Percentiles rank a stretch among this genome's conserved stretches.
phyloP scores from a whole-genome alignment of 2,113 vertebrate genomes.

The Lophura nycthemera region DNA sequence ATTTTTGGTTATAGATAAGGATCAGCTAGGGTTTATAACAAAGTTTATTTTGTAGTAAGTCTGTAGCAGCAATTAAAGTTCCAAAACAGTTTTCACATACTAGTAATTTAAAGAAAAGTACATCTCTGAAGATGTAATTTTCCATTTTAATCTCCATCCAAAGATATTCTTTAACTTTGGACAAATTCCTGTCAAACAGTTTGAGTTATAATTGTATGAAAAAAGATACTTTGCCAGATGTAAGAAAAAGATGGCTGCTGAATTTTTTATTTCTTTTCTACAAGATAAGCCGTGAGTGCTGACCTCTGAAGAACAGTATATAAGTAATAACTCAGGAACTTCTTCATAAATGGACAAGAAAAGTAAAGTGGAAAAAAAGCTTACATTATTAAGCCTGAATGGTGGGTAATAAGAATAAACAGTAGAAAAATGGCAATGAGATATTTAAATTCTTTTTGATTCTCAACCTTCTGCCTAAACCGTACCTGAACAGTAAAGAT shows the following conservation, averaged over 20 bases:
- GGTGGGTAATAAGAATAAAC: neutral
- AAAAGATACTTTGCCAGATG: conserved; percentile 61
- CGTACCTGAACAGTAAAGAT: neutral
- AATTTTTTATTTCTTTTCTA: conserved; percentile 34
- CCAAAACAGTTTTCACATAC: conserved; percentile 75
- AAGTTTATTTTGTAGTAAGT: conserved; percentile 68
- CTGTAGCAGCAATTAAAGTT: conserved; percentile 71
- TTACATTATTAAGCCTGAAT: conserved; percentile 19
- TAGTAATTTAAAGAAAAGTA: conserved; percentile 76
- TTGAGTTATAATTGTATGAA: conserved; percentile 67
- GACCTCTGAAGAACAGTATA: conserved; percentile 3
- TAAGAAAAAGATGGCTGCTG: conserved; percentile 47
- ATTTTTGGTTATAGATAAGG: conserved; percentile 69
- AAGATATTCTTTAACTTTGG: conserved; percentile 71
- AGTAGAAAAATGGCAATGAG: neutral
- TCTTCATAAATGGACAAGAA: conserved; percentile 2
- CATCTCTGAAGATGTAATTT: conserved; percentile 74
- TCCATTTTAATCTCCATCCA: conserved; percentile 69
- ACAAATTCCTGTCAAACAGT: conserved; percentile 67
- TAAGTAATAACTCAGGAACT: conserved; percentile 27
- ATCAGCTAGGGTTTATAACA: conserved; percentile 56
- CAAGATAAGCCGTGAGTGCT: conserved; percentile 55
- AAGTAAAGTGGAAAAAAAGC: neutral
- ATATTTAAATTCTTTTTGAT: neutral
- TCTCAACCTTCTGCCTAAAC: neutral